A percentile compares a stretch with the other conserved stretches of the same genome.
phyloP scores from a whole-genome alignment of 1,140 invertebrate species.

The Drosophila rufa region DNA sequence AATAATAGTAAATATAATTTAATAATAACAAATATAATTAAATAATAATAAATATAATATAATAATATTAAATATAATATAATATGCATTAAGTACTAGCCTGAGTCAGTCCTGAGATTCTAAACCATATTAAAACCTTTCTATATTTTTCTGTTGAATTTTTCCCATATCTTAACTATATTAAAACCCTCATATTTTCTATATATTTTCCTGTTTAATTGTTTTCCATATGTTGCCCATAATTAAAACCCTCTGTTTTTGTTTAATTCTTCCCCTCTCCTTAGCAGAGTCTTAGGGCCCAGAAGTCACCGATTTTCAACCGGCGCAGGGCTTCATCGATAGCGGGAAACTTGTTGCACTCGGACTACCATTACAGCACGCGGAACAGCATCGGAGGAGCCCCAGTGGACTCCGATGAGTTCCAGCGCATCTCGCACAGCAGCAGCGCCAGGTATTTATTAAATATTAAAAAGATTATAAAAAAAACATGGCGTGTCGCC shows the following conservation, averaged over 20 bases:
- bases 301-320: slow-evolving; percentile 73
- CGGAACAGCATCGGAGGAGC: slow-evolving; percentile 51
- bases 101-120: no score
- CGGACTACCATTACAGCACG: slow-evolving; percentile 42
- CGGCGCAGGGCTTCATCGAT: slow-evolving; percentile 76
- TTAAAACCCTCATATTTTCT: no score
- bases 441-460: slow-evolving; percentile 41
- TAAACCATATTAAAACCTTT: no score
- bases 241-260: no score
- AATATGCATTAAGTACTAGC: no score
- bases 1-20: no score
- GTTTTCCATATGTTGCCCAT: neutral
- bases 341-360: slow-evolving; percentile 61
- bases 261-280: neutral
- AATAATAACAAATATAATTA: no score
- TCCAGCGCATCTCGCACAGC: slow-evolving; percentile 53
- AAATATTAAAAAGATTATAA: no score
- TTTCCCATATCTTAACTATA: no score
- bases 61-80: no score
- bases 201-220: neutral
- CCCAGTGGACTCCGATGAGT: slow-evolving; percentile 29
- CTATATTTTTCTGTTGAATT: no score
- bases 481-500: no score
- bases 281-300: slow-evolving; percentile 57
- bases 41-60: neutral